Evolutionary conservation across 2,113 vertebrate genomes (phyloP), one percentile per base, ranked within the genome.

Genomic region (Taurulus bubalis): DNA sequence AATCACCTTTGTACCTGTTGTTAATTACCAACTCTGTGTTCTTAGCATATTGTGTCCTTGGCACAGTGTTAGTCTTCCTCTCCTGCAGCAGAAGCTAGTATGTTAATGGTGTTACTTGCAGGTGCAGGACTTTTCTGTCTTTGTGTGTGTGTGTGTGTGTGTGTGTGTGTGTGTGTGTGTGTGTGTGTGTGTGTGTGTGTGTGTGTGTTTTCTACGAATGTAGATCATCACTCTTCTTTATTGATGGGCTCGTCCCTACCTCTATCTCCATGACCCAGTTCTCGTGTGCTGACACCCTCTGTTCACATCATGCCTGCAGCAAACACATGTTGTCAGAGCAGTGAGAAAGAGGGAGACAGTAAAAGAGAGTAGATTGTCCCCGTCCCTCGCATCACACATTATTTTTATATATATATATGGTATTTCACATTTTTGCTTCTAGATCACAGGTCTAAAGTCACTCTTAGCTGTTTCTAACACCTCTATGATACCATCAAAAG

Each of bases 261-360:
- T 86, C 85, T 82, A 64, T 88, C 83, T 67, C 85, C 51, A 1
- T 94, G 92, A 93, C 93, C 94, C 91, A 95, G 82, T 93, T 95
- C 78, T 85, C 5, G 47, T 77, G 69, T 18, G 80, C 85, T 90
- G 88, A 91, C 85, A 82, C 82, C 85, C 67, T 66, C 51, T 71
- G 80, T 82, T 90, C 82, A 85, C 83, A 84, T 87, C 84, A 72
- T 14, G 82, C 90, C 87, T 71, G 85, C 89, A 91, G 90, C 74
- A 80, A 86, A 85, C 79, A 77, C 83, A 80, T 86, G 87, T 88
- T 79, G 85, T 86, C 82, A 86, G 81, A 75, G 82, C 71, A 56
- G 79, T 26, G 53, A 74, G 58, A 82, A 77, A 70, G 59, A 60
- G 38, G 56, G 62, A 71, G 76, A 66, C 51, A 67, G 34, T 60